Percentiles rank a stretch among this genome's conserved stretches.
These are phyloP conservation scores for Lophotis ruficrista DNA, from an alignment of 2,113 vertebrate genomes.

Conservation along the genomic window DNA sequence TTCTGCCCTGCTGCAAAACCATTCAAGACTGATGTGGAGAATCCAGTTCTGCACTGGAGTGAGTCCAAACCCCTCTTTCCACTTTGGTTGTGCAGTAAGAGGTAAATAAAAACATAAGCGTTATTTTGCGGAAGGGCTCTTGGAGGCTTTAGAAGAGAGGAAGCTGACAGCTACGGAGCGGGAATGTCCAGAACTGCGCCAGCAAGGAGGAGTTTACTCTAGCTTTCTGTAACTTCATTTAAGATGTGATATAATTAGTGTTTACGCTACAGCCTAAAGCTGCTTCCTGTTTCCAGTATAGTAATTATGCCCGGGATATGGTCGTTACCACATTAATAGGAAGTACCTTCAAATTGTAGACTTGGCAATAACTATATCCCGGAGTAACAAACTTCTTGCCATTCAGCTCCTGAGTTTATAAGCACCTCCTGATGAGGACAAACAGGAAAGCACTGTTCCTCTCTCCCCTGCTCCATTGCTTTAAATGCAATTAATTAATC, in stretches of 20 bases:
- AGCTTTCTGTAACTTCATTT: background rate
- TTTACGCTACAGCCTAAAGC: background rate
- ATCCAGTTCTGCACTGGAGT: background rate
- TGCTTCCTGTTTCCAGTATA: conserved; percentile 24
- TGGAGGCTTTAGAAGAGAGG: background rate
- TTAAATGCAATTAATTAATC: background rate
- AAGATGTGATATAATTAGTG: conserved; percentile 12
- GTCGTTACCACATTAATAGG: background rate
- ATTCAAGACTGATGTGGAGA: background rate
- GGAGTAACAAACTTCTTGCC: background rate
- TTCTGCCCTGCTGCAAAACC: background rate
- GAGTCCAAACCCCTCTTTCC: background rate
- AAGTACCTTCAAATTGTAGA: background rate
- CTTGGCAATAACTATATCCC: conserved; percentile 5
- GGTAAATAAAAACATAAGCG: background rate
- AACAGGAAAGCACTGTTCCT: background rate
- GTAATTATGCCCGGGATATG: background rate
- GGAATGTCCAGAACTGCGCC: background rate
- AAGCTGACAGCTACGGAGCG: background rate
- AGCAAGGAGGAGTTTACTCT: background rate
- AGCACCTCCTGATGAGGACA: background rate
- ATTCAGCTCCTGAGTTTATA: background rate
- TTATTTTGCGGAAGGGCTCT: background rate
- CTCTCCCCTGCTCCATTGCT: background rate
- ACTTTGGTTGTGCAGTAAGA: background rate